Evolutionary conservation across 2,888 invertebrate genomes (phyloP).

Genomic region (Andrena chrysosceles): DNA sequence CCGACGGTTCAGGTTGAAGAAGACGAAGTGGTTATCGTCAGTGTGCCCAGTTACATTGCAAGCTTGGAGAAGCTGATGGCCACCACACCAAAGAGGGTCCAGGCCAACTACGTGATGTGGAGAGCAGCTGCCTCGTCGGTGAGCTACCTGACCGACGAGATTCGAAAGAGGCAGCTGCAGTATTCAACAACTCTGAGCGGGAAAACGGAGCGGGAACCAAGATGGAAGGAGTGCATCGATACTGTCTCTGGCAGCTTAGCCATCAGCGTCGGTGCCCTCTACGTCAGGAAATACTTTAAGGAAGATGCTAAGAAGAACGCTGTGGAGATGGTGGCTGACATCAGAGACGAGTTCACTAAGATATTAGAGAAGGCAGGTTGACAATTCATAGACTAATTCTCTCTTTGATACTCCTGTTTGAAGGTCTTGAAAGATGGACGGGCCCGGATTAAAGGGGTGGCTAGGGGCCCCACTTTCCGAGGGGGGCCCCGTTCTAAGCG

Average conservation of each 20-base stretch:
- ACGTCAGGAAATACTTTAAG: conserved; percentile 95
- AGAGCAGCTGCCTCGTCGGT: conserved; percentile 93
- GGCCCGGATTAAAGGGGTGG: no score
- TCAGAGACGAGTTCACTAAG: conserved; percentile 92
- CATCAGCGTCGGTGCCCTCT: conserved; percentile 93
- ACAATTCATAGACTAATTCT: background rate
- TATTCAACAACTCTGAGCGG: conserved; percentile 94
- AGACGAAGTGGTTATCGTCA: conserved; percentile 93
- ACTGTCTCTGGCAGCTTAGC: conserved; percentile 91
- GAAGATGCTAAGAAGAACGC: conserved; percentile 94
- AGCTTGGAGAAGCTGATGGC: conserved; percentile 89
- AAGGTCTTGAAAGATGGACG: background rate
- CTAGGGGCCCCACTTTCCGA: no score
- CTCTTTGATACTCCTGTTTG: background rate
- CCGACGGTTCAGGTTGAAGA: conserved; percentile 87
- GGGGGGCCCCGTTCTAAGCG: no score
- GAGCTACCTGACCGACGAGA: conserved; percentile 92
- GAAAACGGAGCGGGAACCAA: conserved; percentile 92
- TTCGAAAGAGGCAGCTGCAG: conserved; percentile 91
- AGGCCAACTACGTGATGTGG: conserved; percentile 98
- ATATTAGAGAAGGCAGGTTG: conserved; percentile 88
- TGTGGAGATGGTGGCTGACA: conserved; percentile 94
- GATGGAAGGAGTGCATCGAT: conserved; percentile 97
- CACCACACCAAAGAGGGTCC: conserved; percentile 88
- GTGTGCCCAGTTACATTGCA: conserved; percentile 92